Evolutionary conservation across 2,113 vertebrate species (phyloP).

Genomic region (Copsychus sechellarum): DNA sequence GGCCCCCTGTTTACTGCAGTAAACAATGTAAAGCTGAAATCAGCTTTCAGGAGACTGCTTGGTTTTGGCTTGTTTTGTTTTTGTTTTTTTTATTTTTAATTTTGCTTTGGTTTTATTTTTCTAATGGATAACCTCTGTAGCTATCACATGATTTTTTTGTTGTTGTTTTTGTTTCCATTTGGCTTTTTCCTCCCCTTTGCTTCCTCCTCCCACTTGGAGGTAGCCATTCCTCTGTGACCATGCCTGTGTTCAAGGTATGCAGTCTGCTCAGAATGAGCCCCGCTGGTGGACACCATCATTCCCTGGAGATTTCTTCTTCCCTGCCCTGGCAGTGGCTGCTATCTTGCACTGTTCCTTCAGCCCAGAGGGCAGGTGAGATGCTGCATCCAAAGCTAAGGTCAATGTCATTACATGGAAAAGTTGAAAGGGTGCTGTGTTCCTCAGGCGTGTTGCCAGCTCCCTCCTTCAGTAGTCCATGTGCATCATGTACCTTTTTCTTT

Average conservation of each 20-base stretch:
- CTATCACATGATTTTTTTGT: constrained; percentile 37
- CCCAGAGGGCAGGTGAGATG: constrained; percentile 56
- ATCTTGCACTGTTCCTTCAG: constrained; percentile 59
- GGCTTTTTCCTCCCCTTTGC: constrained; percentile 44
- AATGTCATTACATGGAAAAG: constrained; percentile 41
- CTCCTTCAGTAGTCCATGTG: constrained; percentile 76
- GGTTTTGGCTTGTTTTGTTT: not conserved
- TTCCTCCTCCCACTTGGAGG: constrained; percentile 40
- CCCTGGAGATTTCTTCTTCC: constrained; percentile 60
- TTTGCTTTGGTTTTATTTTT: constrained; percentile 1
- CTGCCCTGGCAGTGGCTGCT: constrained; percentile 60
- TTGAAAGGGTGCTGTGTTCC: constrained; percentile 75
- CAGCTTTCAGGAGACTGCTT: constrained; percentile 37
- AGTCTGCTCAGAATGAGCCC: constrained; percentile 52
- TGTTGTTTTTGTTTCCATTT: constrained; percentile 62
- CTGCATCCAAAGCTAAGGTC: constrained; percentile 51
- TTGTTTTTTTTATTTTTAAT: not conserved
- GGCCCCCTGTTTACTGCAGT: not conserved
- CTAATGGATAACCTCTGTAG: constrained; percentile 10
- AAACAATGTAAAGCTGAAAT: not conserved
- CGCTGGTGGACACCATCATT: constrained; percentile 1
- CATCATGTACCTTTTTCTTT: constrained; percentile 27
- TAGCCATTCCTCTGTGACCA: constrained; percentile 11
- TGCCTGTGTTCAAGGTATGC: constrained; percentile 56
- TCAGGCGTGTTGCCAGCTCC: constrained; percentile 76